Percentiles rank a stretch among this genome's conserved stretches.
Conservation (phyloP, 2,888 invertebrate genomes). For the Conistra vaccinii region DNA sequence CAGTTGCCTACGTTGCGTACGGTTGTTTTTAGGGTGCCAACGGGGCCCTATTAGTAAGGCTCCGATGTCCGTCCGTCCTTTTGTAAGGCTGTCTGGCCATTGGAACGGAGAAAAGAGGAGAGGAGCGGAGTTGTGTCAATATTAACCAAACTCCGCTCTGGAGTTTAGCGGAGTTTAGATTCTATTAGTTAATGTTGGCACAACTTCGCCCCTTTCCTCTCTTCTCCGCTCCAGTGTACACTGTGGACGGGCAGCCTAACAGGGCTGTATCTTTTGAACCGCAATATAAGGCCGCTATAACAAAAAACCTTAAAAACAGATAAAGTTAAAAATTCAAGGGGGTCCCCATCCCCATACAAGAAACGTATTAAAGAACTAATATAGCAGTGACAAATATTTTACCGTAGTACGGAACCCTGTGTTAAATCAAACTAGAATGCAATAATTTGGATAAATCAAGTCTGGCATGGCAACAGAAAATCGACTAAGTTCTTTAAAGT, state of each 20-base stretch:
- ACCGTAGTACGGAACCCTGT: neutral
- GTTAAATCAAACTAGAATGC: neutral
- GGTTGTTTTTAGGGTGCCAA: neutral
- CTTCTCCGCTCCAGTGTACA: too few species aligned
- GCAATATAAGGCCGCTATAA: neutral
- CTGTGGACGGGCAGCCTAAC: neutral
- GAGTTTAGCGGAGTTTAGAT: too few species aligned
- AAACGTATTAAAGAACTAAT: too few species aligned
- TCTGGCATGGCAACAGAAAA: neutral
- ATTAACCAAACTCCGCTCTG: too few species aligned
- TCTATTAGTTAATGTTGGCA: too few species aligned
- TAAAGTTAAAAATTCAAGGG: neutral
- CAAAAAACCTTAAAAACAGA: neutral
- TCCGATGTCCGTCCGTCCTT: neutral
- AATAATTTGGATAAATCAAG: neutral
- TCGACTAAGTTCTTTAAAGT: neutral
- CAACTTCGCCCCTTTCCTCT: too few species aligned
- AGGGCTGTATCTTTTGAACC: neutral
- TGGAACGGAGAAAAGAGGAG: too few species aligned
- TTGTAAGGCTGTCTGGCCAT: neutral
- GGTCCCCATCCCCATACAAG: too few species aligned
- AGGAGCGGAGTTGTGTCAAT: too few species aligned
- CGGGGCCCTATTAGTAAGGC: neutral
- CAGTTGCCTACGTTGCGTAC: neutral
- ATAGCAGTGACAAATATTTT: neutral